phyloP scores from a whole-genome alignment of 1,140 invertebrate genomes.

The Ostrea edulis region DNA sequence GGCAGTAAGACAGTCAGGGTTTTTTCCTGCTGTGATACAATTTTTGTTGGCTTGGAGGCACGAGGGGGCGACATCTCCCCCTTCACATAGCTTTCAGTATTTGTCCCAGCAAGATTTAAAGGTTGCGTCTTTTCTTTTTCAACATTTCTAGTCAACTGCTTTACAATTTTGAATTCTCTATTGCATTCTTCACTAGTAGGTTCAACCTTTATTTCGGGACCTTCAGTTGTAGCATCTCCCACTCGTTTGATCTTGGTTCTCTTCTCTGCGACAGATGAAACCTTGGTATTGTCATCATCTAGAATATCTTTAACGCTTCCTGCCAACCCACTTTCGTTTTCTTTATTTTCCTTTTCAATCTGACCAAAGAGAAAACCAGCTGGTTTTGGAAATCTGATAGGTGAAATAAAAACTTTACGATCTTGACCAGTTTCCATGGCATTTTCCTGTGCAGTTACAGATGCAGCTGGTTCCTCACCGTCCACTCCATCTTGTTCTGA shows the following conservation, averaged over 20 bases:
- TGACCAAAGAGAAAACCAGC: background rate
- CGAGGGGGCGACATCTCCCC: background rate
- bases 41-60: background rate
- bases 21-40: background rate
- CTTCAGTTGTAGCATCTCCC: background rate
- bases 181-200: background rate
- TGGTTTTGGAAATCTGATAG: constrained; percentile 3
- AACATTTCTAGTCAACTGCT: background rate
- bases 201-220: background rate
- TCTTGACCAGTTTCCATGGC: background rate
- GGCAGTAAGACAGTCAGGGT: background rate
- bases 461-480: background rate
- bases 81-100: background rate
- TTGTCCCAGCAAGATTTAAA: background rate
- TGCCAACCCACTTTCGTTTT: background rate
- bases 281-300: background rate
- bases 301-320: background rate
- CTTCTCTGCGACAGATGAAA: background rate
- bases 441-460: background rate
- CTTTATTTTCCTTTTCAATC: background rate
- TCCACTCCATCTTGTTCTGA: background rate
- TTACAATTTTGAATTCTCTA: background rate
- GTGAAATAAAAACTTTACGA: constrained; percentile 3
- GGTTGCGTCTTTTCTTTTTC: background rate
- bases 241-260: background rate